Base-by-base conservation (phyloP, 2,797 vertebrate genomes). In the Lacerta agilis region DNA sequence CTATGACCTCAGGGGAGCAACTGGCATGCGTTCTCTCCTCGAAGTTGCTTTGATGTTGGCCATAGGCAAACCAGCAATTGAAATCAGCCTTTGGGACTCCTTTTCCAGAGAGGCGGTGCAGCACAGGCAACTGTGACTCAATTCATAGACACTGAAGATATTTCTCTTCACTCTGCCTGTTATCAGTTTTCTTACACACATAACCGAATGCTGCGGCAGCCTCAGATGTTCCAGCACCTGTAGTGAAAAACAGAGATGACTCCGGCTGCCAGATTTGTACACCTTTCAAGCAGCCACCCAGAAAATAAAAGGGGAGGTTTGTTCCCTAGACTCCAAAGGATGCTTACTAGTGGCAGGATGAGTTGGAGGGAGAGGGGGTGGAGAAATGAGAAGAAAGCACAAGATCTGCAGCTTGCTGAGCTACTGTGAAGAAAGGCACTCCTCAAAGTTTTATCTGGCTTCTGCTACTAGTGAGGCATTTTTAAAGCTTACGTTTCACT, bases 31-130 rank as follows among this genome's bases (percentile, higher is more conserved):
- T 0, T 1, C 2, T 79, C 43, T 71, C 89, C 77, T 88, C 41
- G 1, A 3, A 92, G 87, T 86, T 38, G 27, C 85, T 92, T 80
- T 89, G 61, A 80, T 86, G 67, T 49, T 92, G 92, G 90, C 87
- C n/a, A 0, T 18, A 87, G 85, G 90, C 88, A 94, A 93, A 90
- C 43, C 81, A 93, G 76, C 73, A 88, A 79, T 45, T 93, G 64
- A 38, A 82, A 87, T 90, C 49, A 83, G 79, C 10, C 77, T 93
- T 91, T 90, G 82, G 90, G 77, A 66, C 61, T 49, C 17, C 29
- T 67, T 88, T 75, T 87, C 88, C 85, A 72, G 86, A 77, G 90
- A 80, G 88, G 13, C 49, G 91, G 83, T 91, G 58, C 77, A 89
- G 83, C 43, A 41, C 0, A 8, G 49, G 83, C 69, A 83, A 88